Conservation (phyloP, 2,113 vertebrate species). For the Anthoscopus minutus region DNA sequence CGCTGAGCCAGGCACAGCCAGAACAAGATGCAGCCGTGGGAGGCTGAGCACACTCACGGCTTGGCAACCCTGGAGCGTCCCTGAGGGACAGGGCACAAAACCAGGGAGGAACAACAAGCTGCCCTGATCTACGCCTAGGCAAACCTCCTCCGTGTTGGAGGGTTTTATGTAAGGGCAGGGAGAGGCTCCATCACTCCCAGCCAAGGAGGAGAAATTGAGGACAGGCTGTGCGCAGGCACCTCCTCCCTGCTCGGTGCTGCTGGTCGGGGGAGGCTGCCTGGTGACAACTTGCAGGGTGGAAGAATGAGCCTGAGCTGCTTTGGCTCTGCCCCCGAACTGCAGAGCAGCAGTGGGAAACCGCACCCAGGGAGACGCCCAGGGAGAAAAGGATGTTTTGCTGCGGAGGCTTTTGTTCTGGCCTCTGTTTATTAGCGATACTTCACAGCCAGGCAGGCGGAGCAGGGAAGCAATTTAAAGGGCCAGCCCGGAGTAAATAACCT, state of each 20-base stretch:
- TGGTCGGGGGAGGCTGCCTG: not conserved
- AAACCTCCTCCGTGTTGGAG: not conserved
- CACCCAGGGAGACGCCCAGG: constrained; percentile 20
- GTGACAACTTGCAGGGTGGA: constrained; percentile 1
- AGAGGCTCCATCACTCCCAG: not conserved
- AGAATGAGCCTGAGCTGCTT: not conserved
- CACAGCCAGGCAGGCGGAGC: not conserved
- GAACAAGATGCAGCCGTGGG: not conserved
- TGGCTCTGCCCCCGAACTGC: not conserved
- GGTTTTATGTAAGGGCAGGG: not conserved
- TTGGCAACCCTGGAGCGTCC: not conserved
- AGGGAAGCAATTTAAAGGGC: constrained; percentile 21
- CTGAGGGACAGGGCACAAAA: not conserved
- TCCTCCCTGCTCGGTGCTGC: not conserved
- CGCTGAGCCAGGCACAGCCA: not conserved
- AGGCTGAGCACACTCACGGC: not conserved
- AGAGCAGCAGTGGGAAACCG: constrained; percentile 14
- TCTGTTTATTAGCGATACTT: not conserved
- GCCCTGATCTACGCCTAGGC: not conserved
- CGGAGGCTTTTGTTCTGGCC: constrained; percentile 21
- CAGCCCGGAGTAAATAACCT: not conserved
- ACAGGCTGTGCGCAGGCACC: not conserved
- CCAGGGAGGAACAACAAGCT: not conserved
- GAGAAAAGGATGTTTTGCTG: constrained; percentile 43
- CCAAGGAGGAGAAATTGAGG: not conserved